Percentiles rank a stretch among this genome's conserved stretches.
Conservation (phyloP, 64 coral and sea anemone species). For the Actinia tenebrosa region DNA sequence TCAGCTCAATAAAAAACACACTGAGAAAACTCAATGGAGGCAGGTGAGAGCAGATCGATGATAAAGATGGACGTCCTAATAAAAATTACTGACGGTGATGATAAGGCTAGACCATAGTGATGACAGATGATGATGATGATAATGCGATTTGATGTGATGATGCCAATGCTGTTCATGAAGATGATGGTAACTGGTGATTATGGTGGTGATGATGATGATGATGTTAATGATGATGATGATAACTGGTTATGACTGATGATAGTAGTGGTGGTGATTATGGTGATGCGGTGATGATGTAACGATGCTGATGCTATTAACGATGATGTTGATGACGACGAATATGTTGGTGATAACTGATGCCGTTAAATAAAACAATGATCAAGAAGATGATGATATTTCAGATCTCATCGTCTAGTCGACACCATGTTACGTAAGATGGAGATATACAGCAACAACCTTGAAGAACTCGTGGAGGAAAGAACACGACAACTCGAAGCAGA, state of each 20-base stretch:
- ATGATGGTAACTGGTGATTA: background rate
- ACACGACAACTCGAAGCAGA: slow-evolving; percentile 63
- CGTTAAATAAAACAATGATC: background rate
- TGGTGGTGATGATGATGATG: too few species aligned
- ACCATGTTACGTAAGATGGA: slow-evolving; percentile 72
- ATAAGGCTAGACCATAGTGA: background rate
- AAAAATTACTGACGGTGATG: background rate
- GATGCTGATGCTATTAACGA: background rate
- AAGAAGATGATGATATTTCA: slow-evolving; percentile 9
- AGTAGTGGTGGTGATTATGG: background rate
- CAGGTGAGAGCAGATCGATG: slow-evolving; percentile 19
- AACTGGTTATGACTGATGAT: background rate
- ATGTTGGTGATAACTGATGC: background rate
- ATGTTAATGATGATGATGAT: background rate
- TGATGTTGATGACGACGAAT: background rate
- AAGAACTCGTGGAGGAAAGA: slow-evolving; percentile 53
- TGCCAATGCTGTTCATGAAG: background rate
- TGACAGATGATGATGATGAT: background rate
- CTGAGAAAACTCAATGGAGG: slow-evolving; percentile 62
- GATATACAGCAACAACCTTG: slow-evolving; percentile 67
- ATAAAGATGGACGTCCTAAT: too few species aligned
- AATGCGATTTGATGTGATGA: background rate
- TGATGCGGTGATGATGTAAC: background rate
- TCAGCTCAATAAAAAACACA: slow-evolving; percentile 36
- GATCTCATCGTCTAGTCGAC: slow-evolving; percentile 45